These are phyloP conservation scores for Vulpes ferrilata DNA, from an alignment of 2,113 vertebrate species.

Conservation along the genomic window DNA sequence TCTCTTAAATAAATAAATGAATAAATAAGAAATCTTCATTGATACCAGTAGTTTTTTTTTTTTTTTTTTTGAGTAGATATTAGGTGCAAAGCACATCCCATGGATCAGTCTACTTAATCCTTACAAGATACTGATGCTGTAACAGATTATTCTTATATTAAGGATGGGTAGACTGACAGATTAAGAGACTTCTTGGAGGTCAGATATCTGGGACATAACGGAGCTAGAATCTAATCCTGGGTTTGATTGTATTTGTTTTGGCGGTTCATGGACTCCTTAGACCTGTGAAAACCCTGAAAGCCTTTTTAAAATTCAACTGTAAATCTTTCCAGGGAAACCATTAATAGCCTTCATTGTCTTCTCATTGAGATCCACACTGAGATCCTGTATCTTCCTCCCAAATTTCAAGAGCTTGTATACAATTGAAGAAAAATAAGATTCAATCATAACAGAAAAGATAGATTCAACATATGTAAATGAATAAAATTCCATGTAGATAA, in stretches of 20 bases:
- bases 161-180: background rate
- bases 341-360: background rate
- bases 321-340: background rate
- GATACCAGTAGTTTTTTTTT: background rate
- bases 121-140: background rate
- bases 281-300: background rate
- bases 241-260: background rate
- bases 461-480: background rate
- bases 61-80: background rate
- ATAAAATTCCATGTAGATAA: background rate
- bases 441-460: background rate
- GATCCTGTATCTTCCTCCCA: background rate
- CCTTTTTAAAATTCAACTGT: background rate
- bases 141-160: background rate
- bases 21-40: background rate
- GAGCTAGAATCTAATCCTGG: background rate
- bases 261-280: background rate
- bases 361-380: background rate
- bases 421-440: background rate
- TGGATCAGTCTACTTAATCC: background rate
- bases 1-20: background rate
- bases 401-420: background rate
- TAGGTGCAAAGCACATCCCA: accelerated
- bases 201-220: background rate
- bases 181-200: background rate